These are phyloP conservation scores for Boloria selene DNA, from an alignment of 2,888 invertebrate species.

Conservation along the genomic window DNA sequence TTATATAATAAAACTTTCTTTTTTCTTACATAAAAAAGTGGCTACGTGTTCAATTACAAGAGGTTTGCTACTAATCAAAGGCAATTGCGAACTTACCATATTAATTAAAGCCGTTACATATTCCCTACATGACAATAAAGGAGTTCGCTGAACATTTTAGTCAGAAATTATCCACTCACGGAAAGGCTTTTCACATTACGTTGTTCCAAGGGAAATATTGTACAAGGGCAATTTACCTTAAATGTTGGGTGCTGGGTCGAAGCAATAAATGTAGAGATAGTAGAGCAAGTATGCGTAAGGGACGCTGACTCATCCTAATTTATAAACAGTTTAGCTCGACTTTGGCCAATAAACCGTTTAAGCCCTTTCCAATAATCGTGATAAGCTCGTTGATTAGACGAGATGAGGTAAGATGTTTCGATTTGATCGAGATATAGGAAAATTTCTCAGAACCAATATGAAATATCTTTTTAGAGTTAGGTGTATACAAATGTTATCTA, in stretches of 20 bases:
- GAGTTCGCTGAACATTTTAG: slow-evolving; percentile 16
- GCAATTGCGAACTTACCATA: slow-evolving; percentile 18
- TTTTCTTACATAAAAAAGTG: neutral
- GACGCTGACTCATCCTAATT: slow-evolving; percentile 48
- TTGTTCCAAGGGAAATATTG: slow-evolving; percentile 38
- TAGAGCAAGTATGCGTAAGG: slow-evolving; percentile 49
- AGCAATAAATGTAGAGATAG: slow-evolving; percentile 53
- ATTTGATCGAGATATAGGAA: neutral
- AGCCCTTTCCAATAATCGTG: slow-evolving; percentile 47
- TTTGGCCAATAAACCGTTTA: slow-evolving; percentile 39
- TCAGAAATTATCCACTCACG: slow-evolving; percentile 47
- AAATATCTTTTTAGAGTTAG: too few relatives aligned
- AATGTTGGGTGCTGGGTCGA: slow-evolving; percentile 45
- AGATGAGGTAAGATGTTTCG: neutral
- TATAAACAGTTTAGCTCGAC: slow-evolving; percentile 46
- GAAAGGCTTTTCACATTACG: slow-evolving; percentile 47
- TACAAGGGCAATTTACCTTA: slow-evolving; percentile 49
- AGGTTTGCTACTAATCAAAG: slow-evolving; percentile 1
- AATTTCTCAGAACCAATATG: neutral
- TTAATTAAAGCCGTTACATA: slow-evolving; percentile 19
- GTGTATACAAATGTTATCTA: too few relatives aligned
- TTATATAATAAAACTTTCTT: slow-evolving; percentile 1
- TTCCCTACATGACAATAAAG: slow-evolving; percentile 15
- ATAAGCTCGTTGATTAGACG: slow-evolving; percentile 27
- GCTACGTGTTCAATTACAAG: slow-evolving; percentile 6